Base-by-base conservation (phyloP, 2,113 vertebrate species). In the Labeo catla region DNA sequence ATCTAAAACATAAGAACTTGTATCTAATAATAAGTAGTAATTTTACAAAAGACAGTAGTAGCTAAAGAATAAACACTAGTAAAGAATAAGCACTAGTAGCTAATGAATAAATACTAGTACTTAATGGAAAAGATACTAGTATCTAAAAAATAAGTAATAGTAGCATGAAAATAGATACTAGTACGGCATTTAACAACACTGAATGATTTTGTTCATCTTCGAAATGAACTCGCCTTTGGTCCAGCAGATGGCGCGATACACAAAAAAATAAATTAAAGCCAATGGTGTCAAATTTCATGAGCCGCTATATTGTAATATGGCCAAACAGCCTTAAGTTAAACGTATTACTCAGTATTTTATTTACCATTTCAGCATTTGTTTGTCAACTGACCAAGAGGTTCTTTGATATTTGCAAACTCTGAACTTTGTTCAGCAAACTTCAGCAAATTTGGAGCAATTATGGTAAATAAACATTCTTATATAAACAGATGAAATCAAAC, bases 401-500 rank as follows among this genome's bases (percentile, higher is more conserved):
- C 36, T 70, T 70, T 66, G 23, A 66, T 66, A 66, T 66, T 66
- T 21, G 15, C 16, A 5, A 43, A 43, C 16, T 39, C 3, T 70
- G 66, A 72, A 72, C 8, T 5, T 39, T 5, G 3, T 39, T 39
- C 39, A 39, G 39, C 39, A 39, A 39, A 39, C 39, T 39, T 39
- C 39, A 39, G 39, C 39, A 39, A 39, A 39, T 39, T 39, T 39
- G 47, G 65, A 76, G 63, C 73, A 81, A 88, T 86, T 88, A 88
- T 57, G 82, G 34, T 28, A 16, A 65, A 88, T 85, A 86, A 89
- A 81, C 83, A 84, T 81, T 65, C 63, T 50, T 70, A 70, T 47
- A 87, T 84, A 91, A 87, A 89, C 86, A 91, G 76, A 88, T 87
- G 87, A 87, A 88, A 88, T 86, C 76, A 61, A 83, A 36, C 47